A percentile compares a stretch with the other conserved stretches of the same genome.
phyloP scores from a whole-genome alignment of 2,113 vertebrate species.

The Proterorhinus semilunaris region DNA sequence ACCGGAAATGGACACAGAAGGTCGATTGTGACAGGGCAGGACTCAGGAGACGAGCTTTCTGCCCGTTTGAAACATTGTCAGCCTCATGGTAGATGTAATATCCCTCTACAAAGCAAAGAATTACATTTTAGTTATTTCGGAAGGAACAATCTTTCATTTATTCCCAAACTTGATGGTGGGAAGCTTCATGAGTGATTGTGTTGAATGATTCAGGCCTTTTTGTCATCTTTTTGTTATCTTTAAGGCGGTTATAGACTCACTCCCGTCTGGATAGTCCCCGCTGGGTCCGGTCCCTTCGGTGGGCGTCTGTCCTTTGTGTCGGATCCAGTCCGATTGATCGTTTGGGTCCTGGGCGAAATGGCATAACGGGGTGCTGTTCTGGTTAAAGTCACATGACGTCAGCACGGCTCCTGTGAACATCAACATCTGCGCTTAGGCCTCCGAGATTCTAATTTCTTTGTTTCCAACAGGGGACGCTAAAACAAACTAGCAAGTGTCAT shows the following conservation, averaged over 20 bases:
- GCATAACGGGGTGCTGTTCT: constrained; percentile 71
- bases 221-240: too few species aligned
- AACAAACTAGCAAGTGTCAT: too few species aligned
- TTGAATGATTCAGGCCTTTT: too few species aligned
- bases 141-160: too few species aligned
- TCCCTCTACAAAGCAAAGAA: constrained; percentile 57
- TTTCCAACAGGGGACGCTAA: too few species aligned
- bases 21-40: constrained; percentile 51
- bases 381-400: constrained; percentile 77
- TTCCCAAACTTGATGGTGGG: too few species aligned
- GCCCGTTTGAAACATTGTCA: constrained; percentile 62
- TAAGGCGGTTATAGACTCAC: constrained; percentile 52
- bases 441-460: not conserved
- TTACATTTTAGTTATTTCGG: too few species aligned
- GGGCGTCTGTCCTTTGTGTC: constrained; percentile 57
- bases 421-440: not conserved
- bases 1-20: constrained; percentile 77
- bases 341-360: constrained; percentile 63
- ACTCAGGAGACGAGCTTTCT: constrained; percentile 71
- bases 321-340: constrained; percentile 74
- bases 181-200: too few species aligned
- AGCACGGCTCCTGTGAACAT: constrained; percentile 45
- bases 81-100: constrained; percentile 79
- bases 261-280: constrained; percentile 79
- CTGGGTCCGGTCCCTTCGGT: constrained; percentile 59